Percentiles rank a stretch among this genome's conserved stretches.
phyloP scores from a whole-genome alignment of 2,113 vertebrate species.

The Synchiropus splendidus region DNA sequence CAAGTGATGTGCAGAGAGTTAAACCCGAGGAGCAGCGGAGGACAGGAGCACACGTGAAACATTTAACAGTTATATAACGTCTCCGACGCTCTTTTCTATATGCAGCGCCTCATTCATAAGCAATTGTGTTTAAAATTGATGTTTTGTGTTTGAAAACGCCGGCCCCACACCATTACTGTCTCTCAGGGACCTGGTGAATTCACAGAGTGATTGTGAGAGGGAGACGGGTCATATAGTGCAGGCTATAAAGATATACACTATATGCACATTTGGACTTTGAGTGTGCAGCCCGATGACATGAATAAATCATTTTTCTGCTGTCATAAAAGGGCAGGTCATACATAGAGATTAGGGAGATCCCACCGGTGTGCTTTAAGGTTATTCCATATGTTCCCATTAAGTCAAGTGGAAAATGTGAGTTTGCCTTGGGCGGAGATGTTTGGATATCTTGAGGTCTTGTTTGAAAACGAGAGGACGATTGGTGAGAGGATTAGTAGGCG shows the following conservation, averaged over 20 bases:
- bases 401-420: too few species aligned
- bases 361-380: too few species aligned
- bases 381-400: too few species aligned
- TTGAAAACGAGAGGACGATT: too few species aligned
- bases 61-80: constrained; percentile 33
- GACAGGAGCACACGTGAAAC: constrained; percentile 25
- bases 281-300: constrained; percentile 5
- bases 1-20: constrained; percentile 9
- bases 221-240: constrained; percentile 9
- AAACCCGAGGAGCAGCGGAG: constrained; percentile 14
- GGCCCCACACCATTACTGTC: constrained; percentile 1
- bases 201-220: background rate
- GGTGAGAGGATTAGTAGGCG: too few species aligned
- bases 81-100: constrained; percentile 5
- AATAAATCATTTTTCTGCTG: constrained; percentile 19
- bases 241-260: constrained; percentile 2
- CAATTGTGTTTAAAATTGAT: constrained; percentile 4
- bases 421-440: too few species aligned
- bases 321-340: background rate
- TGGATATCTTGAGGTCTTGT: too few species aligned
- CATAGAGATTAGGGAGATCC: too few species aligned
- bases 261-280: constrained; percentile 12
- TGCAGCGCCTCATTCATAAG: constrained; percentile 20
- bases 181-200: constrained; percentile 3
- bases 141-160: background rate